These are phyloP conservation scores for Platyura marginata DNA, from an alignment of 1,140 invertebrate species.

Conservation along the genomic window DNA sequence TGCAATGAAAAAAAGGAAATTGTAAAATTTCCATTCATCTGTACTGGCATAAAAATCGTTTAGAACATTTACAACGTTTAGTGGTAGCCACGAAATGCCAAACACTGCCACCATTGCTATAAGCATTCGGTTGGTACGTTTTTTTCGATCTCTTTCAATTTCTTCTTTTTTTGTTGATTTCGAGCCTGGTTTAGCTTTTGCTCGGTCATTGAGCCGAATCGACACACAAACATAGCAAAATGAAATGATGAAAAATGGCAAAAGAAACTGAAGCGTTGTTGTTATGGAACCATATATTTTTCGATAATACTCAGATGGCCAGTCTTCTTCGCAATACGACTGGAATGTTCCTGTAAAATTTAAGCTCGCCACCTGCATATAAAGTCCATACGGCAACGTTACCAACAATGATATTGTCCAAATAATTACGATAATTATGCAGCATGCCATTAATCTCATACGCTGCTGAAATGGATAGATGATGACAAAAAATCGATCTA, in stretches of 20 bases:
- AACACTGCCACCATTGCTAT: conserved; percentile 91
- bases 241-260: conserved; percentile 81
- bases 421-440: conserved; percentile 63
- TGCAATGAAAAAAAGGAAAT: conserved; percentile 59
- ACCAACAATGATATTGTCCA: conserved; percentile 71
- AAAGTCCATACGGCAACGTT: conserved; percentile 78
- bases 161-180: conserved; percentile 59
- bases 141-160: conserved; percentile 45
- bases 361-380: conserved; percentile 32
- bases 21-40: conserved; percentile 57
- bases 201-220: conserved; percentile 57
- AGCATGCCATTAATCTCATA: conserved; percentile 62
- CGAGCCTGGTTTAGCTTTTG: conserved; percentile 51
- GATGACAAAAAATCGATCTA: conserved; percentile 87
- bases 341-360: conserved; percentile 7
- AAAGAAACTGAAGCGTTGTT: conserved; percentile 70
- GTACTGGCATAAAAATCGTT: conserved; percentile 52
- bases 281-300: conserved; percentile 66
- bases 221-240: conserved; percentile 82
- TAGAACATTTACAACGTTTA: conserved; percentile 69
- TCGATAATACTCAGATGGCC: conserved; percentile 55
- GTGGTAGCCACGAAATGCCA: conserved; percentile 76
- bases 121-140: conserved; percentile 72
- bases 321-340: conserved; percentile 61
- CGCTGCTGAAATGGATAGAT: conserved; percentile 78